These are phyloP conservation scores for Charadrius vociferus DNA, from an alignment of 2,113 vertebrate species.

Conservation along the genomic window DNA sequence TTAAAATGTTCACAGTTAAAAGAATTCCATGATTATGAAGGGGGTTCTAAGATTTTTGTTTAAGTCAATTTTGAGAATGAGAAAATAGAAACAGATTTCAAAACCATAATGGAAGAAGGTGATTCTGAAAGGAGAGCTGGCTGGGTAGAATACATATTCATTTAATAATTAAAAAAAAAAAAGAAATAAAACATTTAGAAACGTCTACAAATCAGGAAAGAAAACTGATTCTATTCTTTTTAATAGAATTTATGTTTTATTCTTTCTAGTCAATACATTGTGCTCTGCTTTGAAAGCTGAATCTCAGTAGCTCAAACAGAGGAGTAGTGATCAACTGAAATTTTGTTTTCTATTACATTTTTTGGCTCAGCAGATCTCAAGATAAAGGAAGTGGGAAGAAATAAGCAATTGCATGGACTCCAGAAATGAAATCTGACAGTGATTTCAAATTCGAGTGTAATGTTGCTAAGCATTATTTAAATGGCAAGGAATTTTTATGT, in stretches of 20 bases:
- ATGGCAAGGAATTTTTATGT: background rate
- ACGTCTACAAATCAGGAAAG: background rate
- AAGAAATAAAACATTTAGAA: background rate
- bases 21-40: background rate
- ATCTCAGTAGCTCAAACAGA: too few species aligned
- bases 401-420: background rate
- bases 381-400: background rate
- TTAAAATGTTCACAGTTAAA: background rate
- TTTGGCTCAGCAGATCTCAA: background rate
- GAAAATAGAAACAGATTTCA: background rate
- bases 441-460: background rate
- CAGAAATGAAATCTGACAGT: background rate
- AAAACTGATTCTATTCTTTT: background rate
- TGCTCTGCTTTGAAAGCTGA: background rate
- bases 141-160: background rate
- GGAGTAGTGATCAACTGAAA: background rate
- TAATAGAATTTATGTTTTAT: background rate
- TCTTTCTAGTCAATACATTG: background rate
- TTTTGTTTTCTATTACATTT: background rate
- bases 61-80: background rate
- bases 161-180: background rate
- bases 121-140: background rate
- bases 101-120: background rate
- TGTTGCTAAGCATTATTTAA: background rate
- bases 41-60: background rate